Percentiles rank a stretch among this genome's conserved stretches.
These are phyloP conservation scores for Podilymbus podiceps DNA, from an alignment of 2,113 vertebrate species.

Conservation along the genomic window DNA sequence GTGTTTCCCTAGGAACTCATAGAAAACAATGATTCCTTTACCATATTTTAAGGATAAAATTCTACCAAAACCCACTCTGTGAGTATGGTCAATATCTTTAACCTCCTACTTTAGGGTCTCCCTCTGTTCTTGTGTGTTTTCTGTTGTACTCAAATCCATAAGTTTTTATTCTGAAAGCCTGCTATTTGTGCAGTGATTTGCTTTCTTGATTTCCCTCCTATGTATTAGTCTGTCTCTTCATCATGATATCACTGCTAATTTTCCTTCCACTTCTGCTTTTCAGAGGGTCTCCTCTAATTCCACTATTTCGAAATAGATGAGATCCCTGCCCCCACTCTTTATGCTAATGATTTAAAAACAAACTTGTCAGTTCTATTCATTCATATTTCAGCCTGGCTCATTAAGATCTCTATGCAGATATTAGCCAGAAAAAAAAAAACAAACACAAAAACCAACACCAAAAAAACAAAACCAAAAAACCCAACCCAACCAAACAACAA, in stretches of 20 bases:
- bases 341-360: background rate
- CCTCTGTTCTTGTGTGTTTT: background rate
- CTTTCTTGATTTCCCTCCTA: background rate
- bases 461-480: too few relatives aligned
- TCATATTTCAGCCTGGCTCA: background rate
- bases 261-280: background rate
- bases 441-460: background rate
- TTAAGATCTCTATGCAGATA: background rate
- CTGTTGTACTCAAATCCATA: background rate
- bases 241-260: slow-evolving; percentile 1
- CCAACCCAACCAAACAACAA: too few relatives aligned
- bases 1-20: background rate
- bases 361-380: background rate
- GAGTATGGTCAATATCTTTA: background rate
- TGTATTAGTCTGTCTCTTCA: background rate
- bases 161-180: background rate
- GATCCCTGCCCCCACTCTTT: fast-evolving
- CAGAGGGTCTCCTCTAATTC: background rate
- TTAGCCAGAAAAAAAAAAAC: background rate
- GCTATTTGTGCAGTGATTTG: background rate
- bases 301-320: background rate
- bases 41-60: background rate
- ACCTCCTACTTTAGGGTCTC: background rate
- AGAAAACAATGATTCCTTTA: background rate
- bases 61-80: background rate